Conservation (phyloP, 1,140 invertebrate genomes). For the Campoletis sonorensis region DNA sequence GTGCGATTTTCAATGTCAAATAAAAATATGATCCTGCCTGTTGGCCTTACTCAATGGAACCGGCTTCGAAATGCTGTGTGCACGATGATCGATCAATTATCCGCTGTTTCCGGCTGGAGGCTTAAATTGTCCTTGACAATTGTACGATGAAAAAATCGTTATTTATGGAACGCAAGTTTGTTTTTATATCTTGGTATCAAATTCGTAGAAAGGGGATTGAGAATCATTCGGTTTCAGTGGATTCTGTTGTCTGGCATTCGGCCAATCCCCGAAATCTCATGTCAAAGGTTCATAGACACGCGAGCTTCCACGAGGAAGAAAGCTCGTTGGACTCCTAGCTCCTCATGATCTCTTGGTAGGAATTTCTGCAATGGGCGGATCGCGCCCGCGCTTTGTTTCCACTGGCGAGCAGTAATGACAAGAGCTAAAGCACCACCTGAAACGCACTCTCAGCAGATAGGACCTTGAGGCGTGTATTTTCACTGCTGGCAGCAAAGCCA, state of each 20-base stretch:
- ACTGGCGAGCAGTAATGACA: conserved; percentile 47
- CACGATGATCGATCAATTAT: no score
- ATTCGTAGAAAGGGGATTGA: neutral
- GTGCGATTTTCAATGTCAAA: no score
- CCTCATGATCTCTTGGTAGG: conserved; percentile 49
- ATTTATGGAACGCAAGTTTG: no score
- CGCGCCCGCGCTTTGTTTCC: conserved; percentile 54
- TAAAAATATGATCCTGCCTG: no score
- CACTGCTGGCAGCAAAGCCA: conserved; percentile 31
- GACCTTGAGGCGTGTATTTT: conserved; percentile 16
- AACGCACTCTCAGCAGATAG: neutral
- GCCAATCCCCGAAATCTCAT: neutral
- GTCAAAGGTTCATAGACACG: neutral
- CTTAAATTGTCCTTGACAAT: neutral
- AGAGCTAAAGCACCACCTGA: neutral
- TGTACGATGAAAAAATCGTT: no score
- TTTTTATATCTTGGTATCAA: neutral
- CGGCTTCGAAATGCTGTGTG: no score
- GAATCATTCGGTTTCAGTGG: neutral
- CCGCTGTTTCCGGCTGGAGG: no score
- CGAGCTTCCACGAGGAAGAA: neutral
- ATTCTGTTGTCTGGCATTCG: neutral
- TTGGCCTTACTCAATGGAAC: no score
- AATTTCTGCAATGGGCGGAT: conserved; percentile 49
- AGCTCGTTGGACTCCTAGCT: neutral